Conservation (phyloP, 2,797 vertebrate species). For the Darevskia nairensis region DNA sequence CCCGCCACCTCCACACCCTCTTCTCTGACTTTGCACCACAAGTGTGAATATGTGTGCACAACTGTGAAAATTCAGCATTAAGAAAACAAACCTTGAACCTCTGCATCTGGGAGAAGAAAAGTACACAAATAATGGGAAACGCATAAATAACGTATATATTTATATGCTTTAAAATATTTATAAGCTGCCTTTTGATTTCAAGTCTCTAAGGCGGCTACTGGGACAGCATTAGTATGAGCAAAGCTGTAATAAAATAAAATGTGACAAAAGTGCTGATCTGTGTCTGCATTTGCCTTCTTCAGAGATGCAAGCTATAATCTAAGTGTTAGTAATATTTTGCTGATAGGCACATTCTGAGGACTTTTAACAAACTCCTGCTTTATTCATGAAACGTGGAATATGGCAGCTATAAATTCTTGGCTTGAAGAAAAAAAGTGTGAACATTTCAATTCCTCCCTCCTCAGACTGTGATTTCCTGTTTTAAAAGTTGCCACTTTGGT, state of each 20-base stretch:
- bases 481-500: neutral
- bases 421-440: neutral
- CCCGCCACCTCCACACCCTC: too few species aligned
- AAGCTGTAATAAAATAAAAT: neutral
- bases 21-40: neutral
- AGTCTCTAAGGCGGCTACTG: neutral
- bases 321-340: neutral
- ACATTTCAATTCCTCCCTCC: neutral
- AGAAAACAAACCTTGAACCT: neutral
- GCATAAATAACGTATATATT: neutral
- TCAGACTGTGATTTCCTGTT: neutral
- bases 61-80: neutral
- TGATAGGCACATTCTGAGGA: neutral
- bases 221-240: neutral
- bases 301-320: constrained; percentile 7
- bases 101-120: neutral
- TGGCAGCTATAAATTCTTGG: neutral
- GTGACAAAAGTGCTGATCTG: neutral
- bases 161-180: neutral
- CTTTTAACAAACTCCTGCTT: neutral
- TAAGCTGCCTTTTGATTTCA: neutral
- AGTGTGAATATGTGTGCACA: neutral
- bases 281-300: neutral
- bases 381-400: neutral
- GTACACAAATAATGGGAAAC: neutral